Evolutionary conservation across 1,140 invertebrate species (phyloP).

Genomic region (Drosophila kurseongensis): DNA sequence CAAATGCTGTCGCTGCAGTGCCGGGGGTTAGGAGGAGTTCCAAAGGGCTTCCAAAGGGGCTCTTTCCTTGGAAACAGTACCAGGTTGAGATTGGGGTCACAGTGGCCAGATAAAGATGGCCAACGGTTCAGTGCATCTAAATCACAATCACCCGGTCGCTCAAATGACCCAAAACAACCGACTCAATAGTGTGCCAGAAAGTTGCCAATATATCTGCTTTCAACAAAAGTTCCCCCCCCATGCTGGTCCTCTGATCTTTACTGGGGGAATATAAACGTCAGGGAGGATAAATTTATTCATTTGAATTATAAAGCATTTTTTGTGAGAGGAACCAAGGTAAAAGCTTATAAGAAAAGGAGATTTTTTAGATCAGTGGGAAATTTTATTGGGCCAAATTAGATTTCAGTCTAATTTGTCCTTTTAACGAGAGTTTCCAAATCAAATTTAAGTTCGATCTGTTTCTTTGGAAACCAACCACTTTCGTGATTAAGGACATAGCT

Average conservation of each 20-base stretch:
- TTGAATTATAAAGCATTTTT: constrained; percentile 2
- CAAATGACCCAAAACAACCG: constrained; percentile 31
- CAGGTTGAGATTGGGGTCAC: constrained; percentile 29
- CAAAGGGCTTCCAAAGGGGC: too few relatives aligned
- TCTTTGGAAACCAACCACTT: too few relatives aligned
- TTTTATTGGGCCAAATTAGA: too few relatives aligned
- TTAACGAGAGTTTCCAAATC: too few relatives aligned
- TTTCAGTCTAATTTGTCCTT: too few relatives aligned
- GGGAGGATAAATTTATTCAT: constrained; percentile 10
- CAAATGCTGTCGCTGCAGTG: constrained; percentile 69
- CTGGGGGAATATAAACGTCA: constrained; percentile 8
- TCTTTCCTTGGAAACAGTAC: not conserved
- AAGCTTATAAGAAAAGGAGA: too few relatives aligned
- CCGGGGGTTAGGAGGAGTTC: not conserved
- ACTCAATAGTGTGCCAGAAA: constrained; percentile 23
- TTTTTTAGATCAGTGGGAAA: not conserved
- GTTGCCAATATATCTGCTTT: constrained; percentile 27
- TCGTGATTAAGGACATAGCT: not conserved
- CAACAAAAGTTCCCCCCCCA: constrained; percentile 9
- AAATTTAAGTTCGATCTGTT: too few relatives aligned
- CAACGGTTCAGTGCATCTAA: constrained; percentile 28
- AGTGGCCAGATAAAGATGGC: constrained; percentile 7
- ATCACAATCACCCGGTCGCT: constrained; percentile 29
- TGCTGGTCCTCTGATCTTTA: constrained; percentile 9
- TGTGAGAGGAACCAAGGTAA: too few relatives aligned